These are phyloP conservation scores for Pterocles orientalis DNA, from an alignment of 2,113 vertebrate genomes.

Conservation along the genomic window DNA sequence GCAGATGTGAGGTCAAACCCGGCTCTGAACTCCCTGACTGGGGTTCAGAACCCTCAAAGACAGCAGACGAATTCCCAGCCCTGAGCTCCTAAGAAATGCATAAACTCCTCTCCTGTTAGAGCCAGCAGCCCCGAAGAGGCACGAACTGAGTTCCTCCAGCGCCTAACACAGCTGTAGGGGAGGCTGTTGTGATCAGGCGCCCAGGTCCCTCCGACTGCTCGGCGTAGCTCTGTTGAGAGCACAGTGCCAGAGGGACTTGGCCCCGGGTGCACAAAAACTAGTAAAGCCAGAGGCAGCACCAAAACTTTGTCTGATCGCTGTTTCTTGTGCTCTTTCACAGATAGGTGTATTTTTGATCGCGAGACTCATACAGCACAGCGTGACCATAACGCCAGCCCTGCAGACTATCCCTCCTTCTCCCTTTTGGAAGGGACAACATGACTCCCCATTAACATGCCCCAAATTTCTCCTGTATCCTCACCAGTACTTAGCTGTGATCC, in stretches of 20 bases:
- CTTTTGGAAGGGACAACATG: neutral
- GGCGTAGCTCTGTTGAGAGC: fast-evolving
- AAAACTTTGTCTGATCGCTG: neutral
- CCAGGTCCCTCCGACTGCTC: too few relatives aligned
- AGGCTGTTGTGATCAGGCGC: neutral
- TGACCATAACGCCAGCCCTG: fast-evolving
- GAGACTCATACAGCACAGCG: neutral
- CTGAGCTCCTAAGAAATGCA: neutral
- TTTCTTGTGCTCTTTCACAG: neutral
- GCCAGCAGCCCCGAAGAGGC: neutral
- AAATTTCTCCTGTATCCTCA: neutral
- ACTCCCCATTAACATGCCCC: fast-evolving
- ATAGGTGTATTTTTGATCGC: fast-evolving
- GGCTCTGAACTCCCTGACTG: neutral
- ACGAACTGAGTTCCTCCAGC: neutral
- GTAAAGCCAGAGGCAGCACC: neutral
- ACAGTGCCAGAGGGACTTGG: neutral
- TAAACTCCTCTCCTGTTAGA: neutral
- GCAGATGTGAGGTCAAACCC: neutral
- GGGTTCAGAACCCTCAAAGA: neutral
- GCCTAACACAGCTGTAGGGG: fast-evolving
- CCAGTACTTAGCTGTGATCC: neutral
- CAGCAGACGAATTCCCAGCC: neutral
- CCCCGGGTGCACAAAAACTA: neutral
- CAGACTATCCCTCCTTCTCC: neutral